Conservation (phyloP, 2,888 invertebrate species). For the Plagodis dolabraria region DNA sequence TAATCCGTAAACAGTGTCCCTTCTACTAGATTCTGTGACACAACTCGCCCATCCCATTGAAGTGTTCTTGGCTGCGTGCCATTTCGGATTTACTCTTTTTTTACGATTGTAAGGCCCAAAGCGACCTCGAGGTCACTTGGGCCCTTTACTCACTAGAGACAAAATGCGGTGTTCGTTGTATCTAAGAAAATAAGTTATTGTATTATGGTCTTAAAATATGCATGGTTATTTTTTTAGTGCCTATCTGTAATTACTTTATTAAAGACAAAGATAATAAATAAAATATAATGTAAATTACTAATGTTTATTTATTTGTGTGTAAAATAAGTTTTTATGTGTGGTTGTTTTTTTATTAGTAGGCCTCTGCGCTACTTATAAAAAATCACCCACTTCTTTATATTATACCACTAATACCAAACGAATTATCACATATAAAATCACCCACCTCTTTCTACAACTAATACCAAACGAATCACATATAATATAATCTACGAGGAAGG, state of each 20-base stretch:
- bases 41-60: constrained; percentile 44
- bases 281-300: constrained; percentile 77
- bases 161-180: constrained; percentile 69
- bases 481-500: too few species aligned
- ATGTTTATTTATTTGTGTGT: constrained; percentile 21
- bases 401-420: too few species aligned
- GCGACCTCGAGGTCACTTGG: constrained; percentile 15
- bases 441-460: too few species aligned
- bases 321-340: too few species aligned
- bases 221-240: constrained; percentile 85
- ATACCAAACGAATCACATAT: too few species aligned
- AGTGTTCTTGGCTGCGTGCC: constrained; percentile 42
- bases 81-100: constrained; percentile 30
- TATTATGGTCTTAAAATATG: constrained; percentile 82
- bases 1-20: too few species aligned
- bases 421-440: too few species aligned
- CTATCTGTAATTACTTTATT: constrained; percentile 85
- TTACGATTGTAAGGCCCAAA: constrained; percentile 44
- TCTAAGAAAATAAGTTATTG: constrained; percentile 79
- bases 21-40: constrained; percentile 13
- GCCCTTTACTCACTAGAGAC: constrained; percentile 11
- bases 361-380: too few species aligned
- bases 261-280: constrained; percentile 85
- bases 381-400: too few species aligned
- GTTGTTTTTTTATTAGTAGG: too few species aligned